phyloP scores from a whole-genome alignment of 2,113 vertebrate species.

The Odocoileus hemionus region DNA sequence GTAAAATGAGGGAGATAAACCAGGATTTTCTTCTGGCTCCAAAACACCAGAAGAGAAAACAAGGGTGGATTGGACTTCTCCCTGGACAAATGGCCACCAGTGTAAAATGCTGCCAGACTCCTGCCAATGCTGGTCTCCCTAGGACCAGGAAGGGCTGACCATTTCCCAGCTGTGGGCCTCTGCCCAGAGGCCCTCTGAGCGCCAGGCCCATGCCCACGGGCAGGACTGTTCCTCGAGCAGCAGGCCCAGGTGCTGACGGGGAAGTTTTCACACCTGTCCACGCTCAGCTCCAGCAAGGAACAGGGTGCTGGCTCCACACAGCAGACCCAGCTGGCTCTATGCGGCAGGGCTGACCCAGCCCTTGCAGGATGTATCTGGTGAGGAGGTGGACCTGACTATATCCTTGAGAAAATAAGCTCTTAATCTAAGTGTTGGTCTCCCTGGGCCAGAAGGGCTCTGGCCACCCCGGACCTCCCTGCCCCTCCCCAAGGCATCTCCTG shows the following conservation, averaged over 20 bases:
- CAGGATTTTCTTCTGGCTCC: not conserved
- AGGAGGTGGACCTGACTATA: not conserved
- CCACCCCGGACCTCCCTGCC: not conserved
- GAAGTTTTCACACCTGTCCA: not conserved
- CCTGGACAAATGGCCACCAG: not conserved
- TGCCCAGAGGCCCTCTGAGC: not conserved
- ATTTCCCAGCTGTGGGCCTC: not conserved
- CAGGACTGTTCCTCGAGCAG: not conserved
- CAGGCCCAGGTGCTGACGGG: accelerated
- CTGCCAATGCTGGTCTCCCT: not conserved
- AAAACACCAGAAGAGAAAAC: not conserved
- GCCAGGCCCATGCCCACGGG: not conserved
- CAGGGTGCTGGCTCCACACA: not conserved
- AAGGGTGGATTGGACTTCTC: not conserved
- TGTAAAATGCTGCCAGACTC: not conserved
- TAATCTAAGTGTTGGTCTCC: not conserved
- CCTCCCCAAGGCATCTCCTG: not conserved
- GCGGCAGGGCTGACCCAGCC: not conserved
- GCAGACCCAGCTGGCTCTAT: not conserved
- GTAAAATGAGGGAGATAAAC: not conserved
- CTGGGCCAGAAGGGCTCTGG: not conserved
- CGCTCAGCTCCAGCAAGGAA: not conserved
- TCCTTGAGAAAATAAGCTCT: not conserved
- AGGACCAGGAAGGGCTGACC: not conserved
- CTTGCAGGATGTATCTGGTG: not conserved